These are phyloP conservation scores for Australoheros scitulus DNA, from an alignment of 2,113 vertebrate species.

Conservation along the genomic window DNA sequence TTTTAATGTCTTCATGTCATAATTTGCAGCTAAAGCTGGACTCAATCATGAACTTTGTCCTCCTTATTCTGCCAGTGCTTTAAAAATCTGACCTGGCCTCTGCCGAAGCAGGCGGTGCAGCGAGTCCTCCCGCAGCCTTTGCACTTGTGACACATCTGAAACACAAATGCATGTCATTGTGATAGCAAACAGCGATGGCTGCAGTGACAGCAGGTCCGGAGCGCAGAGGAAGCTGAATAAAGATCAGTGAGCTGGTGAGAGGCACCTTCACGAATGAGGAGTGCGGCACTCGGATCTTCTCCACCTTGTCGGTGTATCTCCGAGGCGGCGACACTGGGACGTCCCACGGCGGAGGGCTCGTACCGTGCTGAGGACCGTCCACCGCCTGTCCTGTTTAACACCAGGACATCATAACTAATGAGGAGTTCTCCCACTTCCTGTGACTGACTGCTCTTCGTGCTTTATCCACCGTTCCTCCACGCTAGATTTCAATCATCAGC, in stretches of 20 bases:
- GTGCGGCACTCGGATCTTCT: conserved; percentile 80
- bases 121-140: conserved; percentile 71
- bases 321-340: conserved; percentile 72
- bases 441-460: neutral
- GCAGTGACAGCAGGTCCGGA: neutral
- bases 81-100: conserved; percentile 63
- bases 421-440: rapidly evolving
- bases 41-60: neutral
- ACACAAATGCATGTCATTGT: neutral
- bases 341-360: conserved; percentile 83
- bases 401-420: neutral
- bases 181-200: no score
- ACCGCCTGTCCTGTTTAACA: conserved; percentile 75
- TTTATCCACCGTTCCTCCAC: neutral
- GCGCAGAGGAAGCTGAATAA: neutral
- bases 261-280: conserved; percentile 82
- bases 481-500: neutral
- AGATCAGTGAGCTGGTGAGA: rapidly evolving
- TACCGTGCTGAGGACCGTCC: conserved; percentile 79
- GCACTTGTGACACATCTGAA: conserved; percentile 80
- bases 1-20: no score
- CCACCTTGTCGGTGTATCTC: conserved; percentile 76
- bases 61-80: neutral
- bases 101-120: conserved; percentile 68
- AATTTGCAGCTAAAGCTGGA: neutral